Conservation (phyloP, 2,888 invertebrate genomes). For the Xylota segnis region DNA sequence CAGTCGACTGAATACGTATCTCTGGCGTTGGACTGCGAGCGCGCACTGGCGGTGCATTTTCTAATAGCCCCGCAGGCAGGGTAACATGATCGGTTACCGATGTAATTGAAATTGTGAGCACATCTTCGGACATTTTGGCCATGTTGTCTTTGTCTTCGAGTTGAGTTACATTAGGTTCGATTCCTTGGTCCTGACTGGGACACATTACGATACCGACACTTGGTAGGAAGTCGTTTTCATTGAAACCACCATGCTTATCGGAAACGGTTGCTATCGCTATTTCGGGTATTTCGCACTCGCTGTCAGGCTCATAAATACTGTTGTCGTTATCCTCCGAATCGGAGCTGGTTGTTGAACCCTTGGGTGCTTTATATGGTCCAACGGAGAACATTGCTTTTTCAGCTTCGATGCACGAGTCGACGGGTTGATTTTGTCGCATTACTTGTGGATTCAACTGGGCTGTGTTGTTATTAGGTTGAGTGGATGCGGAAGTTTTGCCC, state of each 20-base stretch:
- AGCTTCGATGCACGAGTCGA: conserved; percentile 80
- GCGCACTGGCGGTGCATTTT: conserved; percentile 82
- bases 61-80: conserved; percentile 83
- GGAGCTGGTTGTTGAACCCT: conserved; percentile 85
- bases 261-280: conserved; percentile 78
- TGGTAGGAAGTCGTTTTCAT: conserved; percentile 87
- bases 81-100: conserved; percentile 84
- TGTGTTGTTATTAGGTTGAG: conserved; percentile 84
- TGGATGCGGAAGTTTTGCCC: conserved; percentile 80
- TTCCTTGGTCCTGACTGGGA: conserved; percentile 79
- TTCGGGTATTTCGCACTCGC: conserved; percentile 78
- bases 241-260: conserved; percentile 80
- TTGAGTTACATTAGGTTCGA: conserved; percentile 78
- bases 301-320: conserved; percentile 86
- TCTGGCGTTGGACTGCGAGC: conserved; percentile 87
- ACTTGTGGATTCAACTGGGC: conserved; percentile 84
- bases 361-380: conserved; percentile 78
- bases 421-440: conserved; percentile 80
- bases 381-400: conserved; percentile 81
- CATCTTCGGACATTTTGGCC: conserved; percentile 83
- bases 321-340: conserved; percentile 88
- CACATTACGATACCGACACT: conserved; percentile 88
- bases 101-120: conserved; percentile 83
- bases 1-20: conserved; percentile 81
- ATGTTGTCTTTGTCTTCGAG: conserved; percentile 85